Evolutionary conservation across 1,140 invertebrate species (phyloP).

Genomic region (Augochlora pura): DNA sequence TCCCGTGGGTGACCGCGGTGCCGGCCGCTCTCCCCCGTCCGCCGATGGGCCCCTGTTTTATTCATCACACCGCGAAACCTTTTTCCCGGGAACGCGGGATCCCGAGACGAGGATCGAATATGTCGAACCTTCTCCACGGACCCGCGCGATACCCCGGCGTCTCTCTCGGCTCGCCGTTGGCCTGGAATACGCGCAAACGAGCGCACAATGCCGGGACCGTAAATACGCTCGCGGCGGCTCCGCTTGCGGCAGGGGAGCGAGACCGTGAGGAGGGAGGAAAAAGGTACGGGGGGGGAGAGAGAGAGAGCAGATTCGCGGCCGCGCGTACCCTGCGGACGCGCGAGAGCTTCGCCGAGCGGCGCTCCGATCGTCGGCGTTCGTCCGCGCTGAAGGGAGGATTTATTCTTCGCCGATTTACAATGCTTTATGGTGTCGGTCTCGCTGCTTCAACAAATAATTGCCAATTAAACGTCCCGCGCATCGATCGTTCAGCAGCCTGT

Average conservation of each 20-base stretch:
- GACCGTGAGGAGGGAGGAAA: neutral
- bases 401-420: conserved; percentile 72
- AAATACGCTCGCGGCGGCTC: neutral
- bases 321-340: conserved; percentile 20
- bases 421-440: conserved; percentile 72
- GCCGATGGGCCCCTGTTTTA: conserved; percentile 26
- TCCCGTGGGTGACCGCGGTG: neutral
- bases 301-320: conserved; percentile 32
- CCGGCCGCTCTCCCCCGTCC: neutral
- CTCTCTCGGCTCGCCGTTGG: neutral
- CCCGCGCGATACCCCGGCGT: neutral
- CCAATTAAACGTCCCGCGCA: conserved; percentile 71
- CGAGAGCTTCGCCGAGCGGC: conserved; percentile 31
- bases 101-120: conserved; percentile 33
- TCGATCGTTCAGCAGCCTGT: conserved; percentile 55
- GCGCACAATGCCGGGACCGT: conserved; percentile 15
- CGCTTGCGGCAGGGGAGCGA: too few species aligned
- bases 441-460: conserved; percentile 74
- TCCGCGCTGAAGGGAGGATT: conserved; percentile 66
- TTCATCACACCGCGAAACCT: conserved; percentile 33
- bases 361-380: conserved; percentile 37
- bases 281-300: conserved; percentile 17
- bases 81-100: conserved; percentile 25
- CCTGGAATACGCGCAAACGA: conserved; percentile 20
- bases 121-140: conserved; percentile 12